Evolutionary conservation across 2,797 vertebrate species (phyloP), one percentile per base, ranked within the genome.

Genomic region (Chloroceryle amazona): DNA sequence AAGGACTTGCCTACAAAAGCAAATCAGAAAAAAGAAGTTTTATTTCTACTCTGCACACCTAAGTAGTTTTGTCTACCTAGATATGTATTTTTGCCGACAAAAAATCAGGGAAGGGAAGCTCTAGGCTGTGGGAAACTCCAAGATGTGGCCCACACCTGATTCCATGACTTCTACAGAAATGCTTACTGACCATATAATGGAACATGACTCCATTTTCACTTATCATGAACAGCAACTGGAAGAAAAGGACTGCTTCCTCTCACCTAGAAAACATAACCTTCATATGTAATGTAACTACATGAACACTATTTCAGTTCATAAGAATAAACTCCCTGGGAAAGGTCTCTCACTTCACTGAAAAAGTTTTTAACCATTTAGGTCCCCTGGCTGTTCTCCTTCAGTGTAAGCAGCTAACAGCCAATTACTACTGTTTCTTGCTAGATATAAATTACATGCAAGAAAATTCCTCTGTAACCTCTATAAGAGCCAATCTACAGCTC

Each of bases 161-260:
- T 1, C 1, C 3, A 10, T 33, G 37, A 33, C 55, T 76, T 60
- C 72, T 55, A 46, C 11, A 78, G 19, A 83, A 83, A 81, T 0
- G 0, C 7, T 80, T 66, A 37, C n/a, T 29, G 17, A 68, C 9
- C 5, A 0, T 10, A 71, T 23, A 29, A 55, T 28, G 58, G 25
- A 72, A 85, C 0, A 0, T 7, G 15, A 68, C 10, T 51, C 23
- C 0, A 1, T 29, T 68, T 81, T 68, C 51, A 66, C 20, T 57
- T 52, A 55, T 2, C 8, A 39, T 3, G 29, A 93, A 82, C 3
- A 68, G 37, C 19, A 82, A 47, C 20, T 51, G 23, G 26, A 87
- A 79, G 73, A 67, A 84, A 65, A 91, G 6, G 39, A 73, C 26
- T 55, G 29, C 3, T 73, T 83, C 44, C n/a, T 61, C 60, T 82